Conservation (phyloP, 2,888 invertebrate genomes). For the Sarcophaga carnaria region DNA sequence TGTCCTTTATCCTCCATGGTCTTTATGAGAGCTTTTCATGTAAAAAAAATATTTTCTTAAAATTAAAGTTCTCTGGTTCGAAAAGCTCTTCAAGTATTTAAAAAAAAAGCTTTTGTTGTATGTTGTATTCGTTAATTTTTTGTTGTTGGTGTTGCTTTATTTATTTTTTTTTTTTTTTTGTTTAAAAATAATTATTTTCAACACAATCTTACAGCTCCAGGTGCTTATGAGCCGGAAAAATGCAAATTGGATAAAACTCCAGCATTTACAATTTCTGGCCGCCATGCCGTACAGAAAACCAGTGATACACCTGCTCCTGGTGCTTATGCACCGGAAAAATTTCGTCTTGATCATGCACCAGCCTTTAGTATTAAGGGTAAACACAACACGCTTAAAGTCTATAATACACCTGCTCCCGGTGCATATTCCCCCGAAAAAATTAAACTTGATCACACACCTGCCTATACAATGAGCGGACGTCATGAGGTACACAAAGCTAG, state of each 20-base stretch:
- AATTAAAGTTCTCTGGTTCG: conserved; percentile 1
- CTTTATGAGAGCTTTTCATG: not conserved
- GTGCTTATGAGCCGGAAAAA: conserved; percentile 83
- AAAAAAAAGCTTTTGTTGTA: not conserved
- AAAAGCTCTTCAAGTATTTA: not conserved
- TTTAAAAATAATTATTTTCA: not conserved
- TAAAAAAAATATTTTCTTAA: not conserved
- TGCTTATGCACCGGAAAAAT: conserved; percentile 82
- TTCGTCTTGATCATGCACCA: conserved; percentile 81
- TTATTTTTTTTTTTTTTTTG: not conserved
- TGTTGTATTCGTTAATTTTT: not conserved
- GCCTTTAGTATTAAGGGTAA: conserved; percentile 85
- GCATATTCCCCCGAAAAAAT: conserved; percentile 85
- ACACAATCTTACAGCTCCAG: conserved; percentile 78
- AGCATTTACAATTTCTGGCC: conserved; percentile 84
- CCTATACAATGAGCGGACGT: conserved; percentile 82
- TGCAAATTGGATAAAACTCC: conserved; percentile 81
- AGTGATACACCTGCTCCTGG: conserved; percentile 85
- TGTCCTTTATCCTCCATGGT: not conserved
- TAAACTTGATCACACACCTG: conserved; percentile 80
- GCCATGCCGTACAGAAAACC: conserved; percentile 83
- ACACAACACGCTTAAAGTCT: conserved; percentile 83
- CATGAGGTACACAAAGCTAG: conserved; percentile 78
- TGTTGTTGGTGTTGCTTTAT: not conserved
- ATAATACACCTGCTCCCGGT: conserved; percentile 86